phyloP scores from a whole-genome alignment of 2,113 vertebrate species.

The Camarhynchus parvulus region DNA sequence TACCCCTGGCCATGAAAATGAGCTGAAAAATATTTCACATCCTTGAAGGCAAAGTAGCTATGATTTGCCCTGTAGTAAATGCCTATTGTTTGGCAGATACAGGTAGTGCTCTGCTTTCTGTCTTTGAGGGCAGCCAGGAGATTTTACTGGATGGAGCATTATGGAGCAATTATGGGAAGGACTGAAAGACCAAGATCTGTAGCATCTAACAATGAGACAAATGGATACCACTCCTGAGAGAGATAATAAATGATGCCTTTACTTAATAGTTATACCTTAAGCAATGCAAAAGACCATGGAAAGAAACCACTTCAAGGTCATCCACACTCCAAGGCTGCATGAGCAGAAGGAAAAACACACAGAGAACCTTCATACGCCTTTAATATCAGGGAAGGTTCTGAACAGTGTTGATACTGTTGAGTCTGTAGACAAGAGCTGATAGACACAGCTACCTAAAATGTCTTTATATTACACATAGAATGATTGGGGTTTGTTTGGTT shows the following conservation, averaged over 20 bases:
- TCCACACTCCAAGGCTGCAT: not conserved
- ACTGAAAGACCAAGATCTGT: not conserved
- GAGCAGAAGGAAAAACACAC: not conserved
- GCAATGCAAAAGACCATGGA: not conserved
- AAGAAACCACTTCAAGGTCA: not conserved
- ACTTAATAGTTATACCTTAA: not conserved
- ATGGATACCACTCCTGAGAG: not conserved
- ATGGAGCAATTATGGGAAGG: not conserved
- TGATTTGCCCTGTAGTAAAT: not conserved
- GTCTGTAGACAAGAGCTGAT: not conserved
- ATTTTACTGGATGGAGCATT: not conserved
- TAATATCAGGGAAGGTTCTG: not conserved
- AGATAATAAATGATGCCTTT: not conserved
- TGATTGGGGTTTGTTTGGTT: rapidly evolving
- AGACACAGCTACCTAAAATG: not conserved
- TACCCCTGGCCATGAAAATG: not conserved
- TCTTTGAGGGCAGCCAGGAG: not conserved
- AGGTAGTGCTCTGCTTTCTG: not conserved
- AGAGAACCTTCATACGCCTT: not conserved
- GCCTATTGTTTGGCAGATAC: not conserved
- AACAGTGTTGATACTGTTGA: not conserved
- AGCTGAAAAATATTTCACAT: not conserved
- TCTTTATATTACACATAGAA: not conserved
- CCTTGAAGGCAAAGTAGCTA: not conserved
- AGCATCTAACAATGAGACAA: not conserved